Evolutionary conservation across 1,140 invertebrate genomes (phyloP).

Genomic region (Diorhabda carinulata): DNA sequence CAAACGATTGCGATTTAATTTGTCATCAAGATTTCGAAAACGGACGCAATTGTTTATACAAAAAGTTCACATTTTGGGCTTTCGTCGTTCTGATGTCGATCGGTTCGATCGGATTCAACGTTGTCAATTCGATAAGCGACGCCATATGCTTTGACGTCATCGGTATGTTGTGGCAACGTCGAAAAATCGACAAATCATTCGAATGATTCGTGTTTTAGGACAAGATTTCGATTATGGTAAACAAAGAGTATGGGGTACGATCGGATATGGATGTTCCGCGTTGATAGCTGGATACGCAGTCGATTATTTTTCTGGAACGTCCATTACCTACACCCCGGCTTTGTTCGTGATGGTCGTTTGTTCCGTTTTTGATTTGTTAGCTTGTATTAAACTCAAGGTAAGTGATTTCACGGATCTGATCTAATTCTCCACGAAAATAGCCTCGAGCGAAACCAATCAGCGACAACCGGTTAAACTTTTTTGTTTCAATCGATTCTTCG

Average conservation of each 20-base stretch:
- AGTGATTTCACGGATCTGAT: slow-evolving; percentile 18
- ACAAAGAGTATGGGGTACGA: slow-evolving; percentile 75
- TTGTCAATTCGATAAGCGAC: slow-evolving; percentile 72
- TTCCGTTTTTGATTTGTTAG: slow-evolving; percentile 59
- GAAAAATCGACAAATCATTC: too few relatives aligned
- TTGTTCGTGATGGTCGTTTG: slow-evolving; percentile 62
- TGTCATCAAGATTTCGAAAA: slow-evolving; percentile 22
- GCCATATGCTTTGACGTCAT: slow-evolving; percentile 78
- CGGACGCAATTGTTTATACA: slow-evolving; percentile 23
- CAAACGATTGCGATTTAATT: neutral
- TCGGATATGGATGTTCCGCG: slow-evolving; percentile 68
- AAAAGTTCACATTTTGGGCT: slow-evolving; percentile 60
- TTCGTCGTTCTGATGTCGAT: slow-evolving; percentile 67
- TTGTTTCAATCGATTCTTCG: too few relatives aligned
- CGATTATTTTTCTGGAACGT: slow-evolving; percentile 54
- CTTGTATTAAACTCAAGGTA: slow-evolving; percentile 60
- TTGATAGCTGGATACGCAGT: slow-evolving; percentile 62
- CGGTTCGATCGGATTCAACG: slow-evolving; percentile 71
- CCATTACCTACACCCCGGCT: slow-evolving; percentile 66
- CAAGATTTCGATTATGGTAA: slow-evolving; percentile 66
- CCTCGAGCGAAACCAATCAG: too few relatives aligned
- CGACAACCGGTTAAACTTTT: too few relatives aligned
- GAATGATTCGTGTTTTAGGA: slow-evolving; percentile 37
- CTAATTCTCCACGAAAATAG: too few relatives aligned
- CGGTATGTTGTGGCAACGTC: slow-evolving; percentile 50